These are phyloP conservation scores for Drosophila colorata DNA, from an alignment of 2,888 invertebrate species.

Conservation along the genomic window DNA sequence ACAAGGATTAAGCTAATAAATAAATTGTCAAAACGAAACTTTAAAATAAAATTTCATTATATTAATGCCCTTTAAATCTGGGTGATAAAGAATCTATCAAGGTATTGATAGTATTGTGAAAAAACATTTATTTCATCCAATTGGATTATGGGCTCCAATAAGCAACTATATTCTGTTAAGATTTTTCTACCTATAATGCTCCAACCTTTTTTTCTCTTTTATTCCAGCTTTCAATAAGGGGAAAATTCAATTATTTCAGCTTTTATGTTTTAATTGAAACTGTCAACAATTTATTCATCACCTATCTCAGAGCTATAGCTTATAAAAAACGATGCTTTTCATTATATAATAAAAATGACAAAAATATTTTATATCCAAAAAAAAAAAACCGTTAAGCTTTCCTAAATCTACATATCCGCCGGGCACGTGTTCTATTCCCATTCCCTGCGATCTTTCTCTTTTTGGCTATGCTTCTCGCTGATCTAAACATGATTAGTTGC, in stretches of 20 bases:
- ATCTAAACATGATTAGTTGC: constrained; percentile 44
- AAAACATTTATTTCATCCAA: background rate
- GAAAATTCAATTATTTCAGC: no score
- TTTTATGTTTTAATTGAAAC: background rate
- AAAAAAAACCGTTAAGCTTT: constrained; percentile 37
- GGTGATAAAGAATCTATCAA: no score
- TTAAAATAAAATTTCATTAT: no score
- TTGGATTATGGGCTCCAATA: no score
- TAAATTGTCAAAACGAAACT: no score
- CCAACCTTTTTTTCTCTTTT: background rate
- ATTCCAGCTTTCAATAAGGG: background rate
- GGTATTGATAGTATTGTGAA: no score
- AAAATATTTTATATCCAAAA: constrained; percentile 1
- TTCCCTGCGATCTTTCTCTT: constrained; percentile 59
- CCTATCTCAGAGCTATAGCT: no score
- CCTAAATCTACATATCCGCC: constrained; percentile 22
- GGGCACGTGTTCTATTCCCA: constrained; percentile 4
- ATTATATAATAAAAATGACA: constrained; percentile 19
- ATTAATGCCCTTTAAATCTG: no score
- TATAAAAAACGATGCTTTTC: background rate
- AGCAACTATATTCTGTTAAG: background rate
- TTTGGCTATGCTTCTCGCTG: constrained; percentile 50
- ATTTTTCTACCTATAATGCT: background rate
- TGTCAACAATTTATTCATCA: background rate
- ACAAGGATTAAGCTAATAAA: no score